Evolutionary conservation across 2,888 invertebrate species (phyloP).

Genomic region (Pristionchus maxplancki): DNA sequence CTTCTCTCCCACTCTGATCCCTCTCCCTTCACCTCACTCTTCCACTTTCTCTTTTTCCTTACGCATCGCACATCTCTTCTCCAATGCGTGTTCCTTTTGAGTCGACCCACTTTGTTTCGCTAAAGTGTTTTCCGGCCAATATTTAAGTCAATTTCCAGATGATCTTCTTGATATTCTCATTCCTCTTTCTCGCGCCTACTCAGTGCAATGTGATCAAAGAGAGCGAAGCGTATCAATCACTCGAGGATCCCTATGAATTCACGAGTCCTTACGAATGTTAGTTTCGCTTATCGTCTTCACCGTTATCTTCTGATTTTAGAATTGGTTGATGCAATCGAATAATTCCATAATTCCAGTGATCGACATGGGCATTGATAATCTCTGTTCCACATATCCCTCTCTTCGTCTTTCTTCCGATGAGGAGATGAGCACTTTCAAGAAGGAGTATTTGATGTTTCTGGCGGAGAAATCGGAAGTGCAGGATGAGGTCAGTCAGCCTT

Average conservation of each 20-base stretch:
- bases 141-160: neutral
- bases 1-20: neutral
- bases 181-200: neutral
- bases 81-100: neutral
- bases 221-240: neutral
- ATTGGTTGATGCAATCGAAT: neutral
- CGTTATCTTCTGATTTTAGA: neutral
- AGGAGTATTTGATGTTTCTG: neutral
- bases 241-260: neutral
- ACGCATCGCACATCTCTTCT: neutral
- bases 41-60: neutral
- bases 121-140: neutral
- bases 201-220: neutral
- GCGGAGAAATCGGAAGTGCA: conserved; percentile 5
- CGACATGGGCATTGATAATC: neutral
- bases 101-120: neutral
- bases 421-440: conserved; percentile 10
- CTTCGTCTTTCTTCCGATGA: neutral
- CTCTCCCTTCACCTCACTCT: neutral
- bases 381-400: neutral
- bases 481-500: neutral
- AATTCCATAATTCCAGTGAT: neutral
- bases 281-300: neutral
- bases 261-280: neutral
- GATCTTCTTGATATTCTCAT: neutral